Conservation (phyloP, 1,140 invertebrate species). For the Phymorhynchus buccinoides region DNA sequence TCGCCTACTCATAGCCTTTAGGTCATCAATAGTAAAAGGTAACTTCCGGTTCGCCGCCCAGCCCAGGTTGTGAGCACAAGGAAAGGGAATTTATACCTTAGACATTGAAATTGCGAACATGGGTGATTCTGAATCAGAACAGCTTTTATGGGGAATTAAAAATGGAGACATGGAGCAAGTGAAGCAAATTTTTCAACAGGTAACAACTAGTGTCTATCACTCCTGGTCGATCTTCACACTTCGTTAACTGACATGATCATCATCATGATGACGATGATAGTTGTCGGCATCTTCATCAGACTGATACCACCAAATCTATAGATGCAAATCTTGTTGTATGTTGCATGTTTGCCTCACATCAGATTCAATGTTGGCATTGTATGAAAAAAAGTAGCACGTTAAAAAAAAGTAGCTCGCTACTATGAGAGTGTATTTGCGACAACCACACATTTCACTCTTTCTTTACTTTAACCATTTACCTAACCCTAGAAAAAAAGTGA, state of each 20-base stretch:
- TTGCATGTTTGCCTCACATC: neutral
- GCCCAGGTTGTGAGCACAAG: neutral
- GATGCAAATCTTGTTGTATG: neutral
- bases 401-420: too few species aligned
- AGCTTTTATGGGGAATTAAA: conserved; percentile 92
- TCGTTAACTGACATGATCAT: neutral
- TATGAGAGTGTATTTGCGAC: too few species aligned
- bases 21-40: neutral
- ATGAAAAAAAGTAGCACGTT: neutral
- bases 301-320: too few species aligned
- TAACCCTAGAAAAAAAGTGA: too few species aligned
- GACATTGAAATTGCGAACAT: neutral
- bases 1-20: conserved; percentile 1
- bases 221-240: too few species aligned
- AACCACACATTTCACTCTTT: too few species aligned
- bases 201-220: neutral
- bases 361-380: too few species aligned
- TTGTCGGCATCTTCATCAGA: neutral
- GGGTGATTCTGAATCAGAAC: conserved; percentile 38
- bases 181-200: conserved; percentile 85
- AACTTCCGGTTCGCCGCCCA: conserved; percentile 14
- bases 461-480: too few species aligned
- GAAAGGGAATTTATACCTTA: neutral
- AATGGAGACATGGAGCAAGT: conserved; percentile 95
- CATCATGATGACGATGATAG: too few species aligned